Conservation (phyloP, 2,113 vertebrate species). For the Otus sunia region DNA sequence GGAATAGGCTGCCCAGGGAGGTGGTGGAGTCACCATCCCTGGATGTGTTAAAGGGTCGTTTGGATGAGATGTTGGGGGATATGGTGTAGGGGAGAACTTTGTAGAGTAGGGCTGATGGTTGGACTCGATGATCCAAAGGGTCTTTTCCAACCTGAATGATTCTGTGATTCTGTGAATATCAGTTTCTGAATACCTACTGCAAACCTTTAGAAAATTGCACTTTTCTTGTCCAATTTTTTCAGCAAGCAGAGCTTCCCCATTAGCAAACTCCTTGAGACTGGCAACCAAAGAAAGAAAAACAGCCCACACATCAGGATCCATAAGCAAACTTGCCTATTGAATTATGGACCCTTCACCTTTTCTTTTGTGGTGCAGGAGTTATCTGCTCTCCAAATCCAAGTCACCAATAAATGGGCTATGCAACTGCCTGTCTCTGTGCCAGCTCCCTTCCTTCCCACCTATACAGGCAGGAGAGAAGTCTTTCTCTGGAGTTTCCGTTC, state of each 20-base stretch:
- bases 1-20: no score
- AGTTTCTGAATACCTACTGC: not conserved
- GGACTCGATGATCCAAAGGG: no score
- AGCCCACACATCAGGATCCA: not conserved
- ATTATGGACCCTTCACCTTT: not conserved
- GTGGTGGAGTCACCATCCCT: no score
- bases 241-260: not conserved
- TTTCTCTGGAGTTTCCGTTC: not conserved
- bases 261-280: not conserved
- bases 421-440: not conserved
- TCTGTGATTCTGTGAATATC: not conserved
- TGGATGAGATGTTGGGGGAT: no score
- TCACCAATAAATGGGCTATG: not conserved
- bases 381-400: not conserved
- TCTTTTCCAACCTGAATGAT: no score
- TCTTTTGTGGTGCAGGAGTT: not conserved
- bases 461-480: not conserved
- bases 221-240: not conserved
- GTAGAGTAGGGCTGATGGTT: no score
- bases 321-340: not conserved
- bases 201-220: not conserved
- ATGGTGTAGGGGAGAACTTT: no score
- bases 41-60: no score
- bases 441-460: not conserved
- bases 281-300: not conserved